Evolutionary conservation across 2,797 vertebrate genomes (phyloP).

Genomic region (Hipposideros larvatus): DNA sequence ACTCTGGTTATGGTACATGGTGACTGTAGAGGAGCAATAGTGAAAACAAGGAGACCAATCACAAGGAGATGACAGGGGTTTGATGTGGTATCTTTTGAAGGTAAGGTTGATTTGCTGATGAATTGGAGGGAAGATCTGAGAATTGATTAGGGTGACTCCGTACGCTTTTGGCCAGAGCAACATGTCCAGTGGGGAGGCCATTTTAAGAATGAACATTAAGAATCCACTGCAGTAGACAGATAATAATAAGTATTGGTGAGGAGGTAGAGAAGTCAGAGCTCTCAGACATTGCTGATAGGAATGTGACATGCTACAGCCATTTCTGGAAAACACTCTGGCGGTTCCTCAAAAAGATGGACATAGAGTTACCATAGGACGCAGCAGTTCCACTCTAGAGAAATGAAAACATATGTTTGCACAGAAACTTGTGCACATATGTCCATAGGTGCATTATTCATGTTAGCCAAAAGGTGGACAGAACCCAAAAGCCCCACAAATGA

Average conservation of each 20-base stretch:
- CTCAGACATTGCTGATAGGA: neutral
- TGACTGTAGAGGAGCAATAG: neutral
- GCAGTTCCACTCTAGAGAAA: neutral
- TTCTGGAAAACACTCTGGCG: neutral
- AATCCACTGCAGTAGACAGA: neutral
- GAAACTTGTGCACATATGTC: neutral
- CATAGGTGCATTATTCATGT: neutral
- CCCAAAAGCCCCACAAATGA: neutral
- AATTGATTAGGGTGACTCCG: neutral
- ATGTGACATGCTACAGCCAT: too few species aligned
- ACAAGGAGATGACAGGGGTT: neutral
- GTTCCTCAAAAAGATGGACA: neutral
- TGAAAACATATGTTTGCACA: neutral
- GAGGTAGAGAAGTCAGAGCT: neutral
- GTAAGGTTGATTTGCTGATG: neutral
- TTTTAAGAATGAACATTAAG: neutral
- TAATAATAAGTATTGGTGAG: neutral
- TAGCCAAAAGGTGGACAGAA: neutral
- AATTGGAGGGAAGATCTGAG: neutral
- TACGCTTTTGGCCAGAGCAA: neutral
- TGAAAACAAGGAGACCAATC: neutral
- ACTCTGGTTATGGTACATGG: neutral
- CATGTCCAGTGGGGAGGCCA: neutral
- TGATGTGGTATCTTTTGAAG: neutral
- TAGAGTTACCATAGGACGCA: neutral